Evolutionary conservation across 2,888 invertebrate genomes (phyloP).

Genomic region (Chymomyza caudatula): DNA sequence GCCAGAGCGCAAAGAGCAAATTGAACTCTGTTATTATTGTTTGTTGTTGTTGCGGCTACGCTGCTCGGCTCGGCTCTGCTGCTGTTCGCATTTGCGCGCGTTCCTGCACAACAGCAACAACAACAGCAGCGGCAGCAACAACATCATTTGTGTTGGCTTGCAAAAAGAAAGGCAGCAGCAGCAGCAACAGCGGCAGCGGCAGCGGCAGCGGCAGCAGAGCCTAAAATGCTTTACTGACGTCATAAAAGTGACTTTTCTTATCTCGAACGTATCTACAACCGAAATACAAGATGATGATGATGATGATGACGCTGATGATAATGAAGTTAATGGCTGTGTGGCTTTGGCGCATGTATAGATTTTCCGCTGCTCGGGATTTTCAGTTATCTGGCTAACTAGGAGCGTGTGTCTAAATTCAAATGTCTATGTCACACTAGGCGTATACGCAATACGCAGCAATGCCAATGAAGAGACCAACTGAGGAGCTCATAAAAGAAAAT

Average conservation of each 20-base stretch:
- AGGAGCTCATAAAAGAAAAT: constrained; percentile 69
- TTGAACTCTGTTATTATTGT: constrained; percentile 33
- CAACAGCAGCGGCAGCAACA: constrained; percentile 20
- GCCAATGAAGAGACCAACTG: constrained; percentile 15
- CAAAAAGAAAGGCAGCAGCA: constrained; percentile 1
- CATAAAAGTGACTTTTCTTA: constrained; percentile 70
- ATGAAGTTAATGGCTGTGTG: constrained; percentile 2
- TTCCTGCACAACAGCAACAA: constrained; percentile 29
- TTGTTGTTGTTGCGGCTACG: constrained; percentile 41
- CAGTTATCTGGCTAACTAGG: constrained; percentile 24
- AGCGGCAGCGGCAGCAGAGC: constrained; percentile 44
- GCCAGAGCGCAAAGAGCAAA: constrained; percentile 12
- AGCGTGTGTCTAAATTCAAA: constrained; percentile 58
- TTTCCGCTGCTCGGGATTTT: constrained; percentile 24
- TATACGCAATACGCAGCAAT: not conserved
- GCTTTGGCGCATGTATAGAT: not conserved
- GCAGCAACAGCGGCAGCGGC: not conserved
- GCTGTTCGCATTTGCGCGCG: constrained; percentile 54
- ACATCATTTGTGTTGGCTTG: constrained; percentile 27
- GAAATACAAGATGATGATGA: constrained; percentile 41
- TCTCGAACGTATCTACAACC: constrained; percentile 61
- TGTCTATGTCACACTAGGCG: constrained; percentile 33
- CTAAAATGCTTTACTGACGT: constrained; percentile 70
- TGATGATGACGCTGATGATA: constrained; percentile 10
- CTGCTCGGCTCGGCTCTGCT: not conserved